Evolutionary conservation across 2,797 vertebrate species (phyloP).

Genomic region (Graptemys geographica): DNA sequence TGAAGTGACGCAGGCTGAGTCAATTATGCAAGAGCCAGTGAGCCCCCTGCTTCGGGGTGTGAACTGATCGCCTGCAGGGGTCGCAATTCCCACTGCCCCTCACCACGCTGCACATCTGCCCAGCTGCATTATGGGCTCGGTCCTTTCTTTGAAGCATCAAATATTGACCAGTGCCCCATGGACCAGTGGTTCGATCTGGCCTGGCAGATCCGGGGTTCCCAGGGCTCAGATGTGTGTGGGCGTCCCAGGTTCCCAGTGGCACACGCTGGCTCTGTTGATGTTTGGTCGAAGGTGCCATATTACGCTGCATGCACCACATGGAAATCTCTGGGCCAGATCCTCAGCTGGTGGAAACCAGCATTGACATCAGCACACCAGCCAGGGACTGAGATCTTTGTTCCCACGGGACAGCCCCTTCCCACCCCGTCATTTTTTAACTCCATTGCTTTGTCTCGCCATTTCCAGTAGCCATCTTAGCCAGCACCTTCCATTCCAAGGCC

Average conservation of each 20-base stretch:
- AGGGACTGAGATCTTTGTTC: neutral
- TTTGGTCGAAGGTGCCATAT: neutral
- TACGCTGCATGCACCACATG: too few species aligned
- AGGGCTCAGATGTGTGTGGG: neutral
- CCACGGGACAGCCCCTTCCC: neutral
- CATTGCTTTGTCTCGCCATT: neutral
- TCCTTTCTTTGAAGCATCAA: neutral
- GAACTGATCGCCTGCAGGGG: neutral
- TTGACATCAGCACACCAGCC: neutral
- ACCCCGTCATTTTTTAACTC: neutral
- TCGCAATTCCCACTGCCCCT: accelerated
- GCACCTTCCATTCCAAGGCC: neutral
- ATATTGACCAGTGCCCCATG: accelerated
- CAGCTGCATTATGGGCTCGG: neutral
- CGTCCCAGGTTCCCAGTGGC: too few species aligned
- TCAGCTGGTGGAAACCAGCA: neutral
- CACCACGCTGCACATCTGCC: neutral
- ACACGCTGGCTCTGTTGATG: too few species aligned
- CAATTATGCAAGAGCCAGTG: neutral
- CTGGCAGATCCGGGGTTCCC: neutral
- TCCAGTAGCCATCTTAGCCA: neutral
- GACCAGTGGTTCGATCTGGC: accelerated
- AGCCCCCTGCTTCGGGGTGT: accelerated
- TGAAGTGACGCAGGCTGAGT: slow-evolving; percentile 9
- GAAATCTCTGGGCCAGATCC: neutral